Evolutionary conservation across 2,888 invertebrate genomes (phyloP).

Genomic region (Cerastis leucographa): DNA sequence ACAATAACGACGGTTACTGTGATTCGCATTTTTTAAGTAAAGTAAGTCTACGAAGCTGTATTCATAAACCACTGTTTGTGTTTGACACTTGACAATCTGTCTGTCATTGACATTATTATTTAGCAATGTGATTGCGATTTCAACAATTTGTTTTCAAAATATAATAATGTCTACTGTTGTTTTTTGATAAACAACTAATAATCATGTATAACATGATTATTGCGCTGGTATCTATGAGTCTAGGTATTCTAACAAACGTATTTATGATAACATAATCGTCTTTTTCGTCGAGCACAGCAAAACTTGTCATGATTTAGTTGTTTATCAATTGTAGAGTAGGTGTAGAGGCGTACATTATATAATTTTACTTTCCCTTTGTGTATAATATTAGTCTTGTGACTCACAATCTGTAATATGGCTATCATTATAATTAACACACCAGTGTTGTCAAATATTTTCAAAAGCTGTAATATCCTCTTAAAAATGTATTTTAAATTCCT

Average conservation of each 20-base stretch:
- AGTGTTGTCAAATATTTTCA: background rate
- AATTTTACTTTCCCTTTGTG: slow-evolving; percentile 56
- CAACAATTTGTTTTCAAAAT: background rate
- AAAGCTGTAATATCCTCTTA: slow-evolving; percentile 8
- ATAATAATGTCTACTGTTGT: background rate
- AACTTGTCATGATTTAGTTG: slow-evolving; percentile 7
- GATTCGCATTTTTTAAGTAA: background rate
- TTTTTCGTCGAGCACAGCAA: background rate
- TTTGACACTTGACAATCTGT: slow-evolving; percentile 7
- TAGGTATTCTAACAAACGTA: background rate
- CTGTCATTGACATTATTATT: no score
- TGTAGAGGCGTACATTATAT: slow-evolving; percentile 35
- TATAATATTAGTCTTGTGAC: slow-evolving; percentile 25
- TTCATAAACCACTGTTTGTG: slow-evolving; percentile 14
- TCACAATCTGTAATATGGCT: slow-evolving; percentile 6
- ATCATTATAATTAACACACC: background rate
- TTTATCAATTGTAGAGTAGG: slow-evolving; percentile 23
- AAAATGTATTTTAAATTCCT: slow-evolving; percentile 42
- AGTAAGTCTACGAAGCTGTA: background rate
- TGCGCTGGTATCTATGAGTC: slow-evolving; percentile 26
- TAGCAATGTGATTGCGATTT: background rate
- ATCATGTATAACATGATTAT: background rate
- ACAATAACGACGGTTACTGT: background rate
- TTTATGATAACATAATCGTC: background rate
- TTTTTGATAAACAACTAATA: slow-evolving; percentile 14